These are phyloP conservation scores for Acromyrmex charruanus DNA, from an alignment of 1,140 invertebrate species.

Conservation along the genomic window DNA sequence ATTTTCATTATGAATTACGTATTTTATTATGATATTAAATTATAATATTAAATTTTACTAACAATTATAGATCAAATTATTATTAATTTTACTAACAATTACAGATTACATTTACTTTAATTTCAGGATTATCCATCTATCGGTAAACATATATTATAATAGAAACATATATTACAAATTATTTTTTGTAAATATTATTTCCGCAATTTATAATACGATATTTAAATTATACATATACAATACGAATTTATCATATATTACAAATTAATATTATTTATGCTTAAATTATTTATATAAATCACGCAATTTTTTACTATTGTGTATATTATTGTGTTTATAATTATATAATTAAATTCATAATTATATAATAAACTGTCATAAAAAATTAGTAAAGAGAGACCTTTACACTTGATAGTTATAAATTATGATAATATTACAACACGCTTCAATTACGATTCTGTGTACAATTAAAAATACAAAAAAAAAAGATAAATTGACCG, in stretches of 20 bases:
- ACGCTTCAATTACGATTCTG: neutral
- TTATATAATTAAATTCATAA: neutral
- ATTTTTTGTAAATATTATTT: neutral
- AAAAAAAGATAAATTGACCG: neutral
- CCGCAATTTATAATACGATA: neutral
- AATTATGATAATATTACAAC: neutral
- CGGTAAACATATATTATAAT: neutral
- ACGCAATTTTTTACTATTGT: neutral
- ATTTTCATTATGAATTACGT: constrained; percentile 1
- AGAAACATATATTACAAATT: neutral
- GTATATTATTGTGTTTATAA: neutral
- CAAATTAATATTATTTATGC: constrained; percentile 8
- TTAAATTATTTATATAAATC: neutral
- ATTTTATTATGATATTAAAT: neutral
- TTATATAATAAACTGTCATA: neutral
- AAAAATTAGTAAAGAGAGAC: neutral
- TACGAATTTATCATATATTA: neutral
- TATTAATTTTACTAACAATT: too few relatives aligned
- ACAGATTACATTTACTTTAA: neutral
- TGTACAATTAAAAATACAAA: neutral
- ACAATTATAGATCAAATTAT: neutral
- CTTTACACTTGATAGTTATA: neutral
- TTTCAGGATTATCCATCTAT: neutral
- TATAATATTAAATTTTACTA: neutral
- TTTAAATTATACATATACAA: neutral